Percentiles rank a stretch among this genome's conserved stretches.
These are phyloP conservation scores for Rhinolophus ferrumequinum DNA, from an alignment of 2,113 vertebrate species.

Conservation along the genomic window DNA sequence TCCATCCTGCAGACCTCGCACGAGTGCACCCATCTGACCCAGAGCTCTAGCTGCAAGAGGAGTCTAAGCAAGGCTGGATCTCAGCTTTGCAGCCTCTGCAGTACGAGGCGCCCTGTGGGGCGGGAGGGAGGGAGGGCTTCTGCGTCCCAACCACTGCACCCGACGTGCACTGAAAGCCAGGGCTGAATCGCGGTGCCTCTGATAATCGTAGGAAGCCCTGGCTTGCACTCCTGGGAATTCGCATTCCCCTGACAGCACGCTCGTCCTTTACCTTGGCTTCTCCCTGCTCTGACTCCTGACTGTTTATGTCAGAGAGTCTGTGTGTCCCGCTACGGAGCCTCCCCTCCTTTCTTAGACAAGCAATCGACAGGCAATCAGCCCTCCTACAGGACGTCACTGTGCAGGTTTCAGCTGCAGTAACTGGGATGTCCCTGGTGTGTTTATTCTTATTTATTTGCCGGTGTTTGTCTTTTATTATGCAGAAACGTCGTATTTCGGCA, in stretches of 20 bases:
- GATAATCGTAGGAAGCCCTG: accelerated
- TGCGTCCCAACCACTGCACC: accelerated
- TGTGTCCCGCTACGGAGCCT: accelerated
- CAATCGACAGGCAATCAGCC: accelerated
- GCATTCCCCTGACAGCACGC: not conserved
- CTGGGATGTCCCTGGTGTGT: accelerated
- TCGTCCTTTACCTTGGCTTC: accelerated
- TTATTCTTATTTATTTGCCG: not conserved
- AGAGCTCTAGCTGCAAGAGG: not conserved
- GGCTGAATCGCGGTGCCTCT: not conserved
- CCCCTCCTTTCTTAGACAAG: accelerated
- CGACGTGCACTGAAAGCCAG: accelerated
- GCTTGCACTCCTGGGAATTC: accelerated
- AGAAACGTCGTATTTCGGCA: not conserved
- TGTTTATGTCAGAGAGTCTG: accelerated
- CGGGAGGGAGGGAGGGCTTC: not conserved
- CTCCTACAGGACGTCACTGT: accelerated
- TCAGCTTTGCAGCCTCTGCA: not conserved
- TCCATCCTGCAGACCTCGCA: accelerated
- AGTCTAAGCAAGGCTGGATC: not conserved
- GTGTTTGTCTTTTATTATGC: not conserved
- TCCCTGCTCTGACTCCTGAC: not conserved
- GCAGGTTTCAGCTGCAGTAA: accelerated
- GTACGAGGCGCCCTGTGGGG: accelerated
- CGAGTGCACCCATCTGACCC: accelerated